phyloP scores from a whole-genome alignment of 2,888 invertebrate species.

The Octodonta nipae region DNA sequence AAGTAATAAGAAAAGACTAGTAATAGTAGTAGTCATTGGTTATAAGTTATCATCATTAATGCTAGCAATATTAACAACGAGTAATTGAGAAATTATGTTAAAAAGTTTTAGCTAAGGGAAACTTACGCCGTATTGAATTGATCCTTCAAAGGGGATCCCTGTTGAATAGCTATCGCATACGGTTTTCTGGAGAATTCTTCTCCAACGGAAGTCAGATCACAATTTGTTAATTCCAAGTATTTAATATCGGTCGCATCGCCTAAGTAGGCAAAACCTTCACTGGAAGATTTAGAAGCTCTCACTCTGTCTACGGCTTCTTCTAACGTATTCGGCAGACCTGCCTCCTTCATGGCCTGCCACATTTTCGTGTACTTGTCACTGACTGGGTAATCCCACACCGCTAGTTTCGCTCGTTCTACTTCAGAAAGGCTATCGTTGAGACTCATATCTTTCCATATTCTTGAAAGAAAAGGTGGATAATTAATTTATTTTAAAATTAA shows the following conservation, averaged over 20 bases:
- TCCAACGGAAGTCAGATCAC: conserved; percentile 83
- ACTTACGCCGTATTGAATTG: conserved; percentile 90
- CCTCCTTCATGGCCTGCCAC: conserved; percentile 88
- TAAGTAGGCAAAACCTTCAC: conserved; percentile 40
- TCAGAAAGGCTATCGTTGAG: conserved; percentile 83
- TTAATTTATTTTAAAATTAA: not conserved
- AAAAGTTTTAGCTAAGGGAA: conserved; percentile 2
- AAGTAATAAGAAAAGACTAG: too few relatives aligned
- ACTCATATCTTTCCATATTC: conserved; percentile 97
- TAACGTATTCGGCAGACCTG: conserved; percentile 63
- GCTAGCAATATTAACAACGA: not conserved
- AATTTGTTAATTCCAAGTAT: conserved; percentile 59
- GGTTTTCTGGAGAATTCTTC: conserved; percentile 96
- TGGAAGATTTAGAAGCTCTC: conserved; percentile 50
- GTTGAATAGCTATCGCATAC: conserved; percentile 92
- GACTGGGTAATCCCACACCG: conserved; percentile 98
- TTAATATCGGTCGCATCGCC: conserved; percentile 86
- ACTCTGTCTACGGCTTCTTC: conserved; percentile 70
- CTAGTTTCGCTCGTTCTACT: conserved; percentile 80
- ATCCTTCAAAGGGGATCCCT: conserved; percentile 85
- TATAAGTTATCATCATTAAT: not conserved
- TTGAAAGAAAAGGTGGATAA: conserved; percentile 28
- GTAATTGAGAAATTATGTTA: not conserved
- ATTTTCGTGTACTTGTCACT: conserved; percentile 97
- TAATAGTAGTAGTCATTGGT: too few relatives aligned